Percentiles rank a stretch among this genome's conserved stretches.
phyloP scores from a whole-genome alignment of 2,888 invertebrate species.

The Ophraella communa region DNA sequence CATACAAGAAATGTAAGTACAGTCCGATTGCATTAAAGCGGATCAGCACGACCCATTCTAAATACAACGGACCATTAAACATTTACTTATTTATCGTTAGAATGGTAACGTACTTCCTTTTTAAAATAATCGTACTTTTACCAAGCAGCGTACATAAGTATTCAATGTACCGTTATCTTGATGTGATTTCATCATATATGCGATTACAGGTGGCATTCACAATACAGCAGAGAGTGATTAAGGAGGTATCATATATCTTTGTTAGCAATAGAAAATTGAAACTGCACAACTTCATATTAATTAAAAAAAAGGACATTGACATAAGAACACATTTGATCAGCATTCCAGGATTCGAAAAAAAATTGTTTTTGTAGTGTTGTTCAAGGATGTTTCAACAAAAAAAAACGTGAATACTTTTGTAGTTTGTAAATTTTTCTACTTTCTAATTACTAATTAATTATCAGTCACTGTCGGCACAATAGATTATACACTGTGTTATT shows the following conservation, averaged over 20 bases:
- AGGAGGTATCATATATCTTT: neutral
- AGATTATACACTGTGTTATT: no score
- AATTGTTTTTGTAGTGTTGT: no score
- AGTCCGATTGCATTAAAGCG: neutral
- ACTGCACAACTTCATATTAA: no score
- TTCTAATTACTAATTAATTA: no score
- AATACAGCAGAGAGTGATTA: neutral
- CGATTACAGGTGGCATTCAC: constrained; percentile 16
- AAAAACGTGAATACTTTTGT: no score
- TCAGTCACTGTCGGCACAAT: no score
- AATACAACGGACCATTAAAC: neutral
- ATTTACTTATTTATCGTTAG: neutral
- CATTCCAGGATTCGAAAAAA: no score
- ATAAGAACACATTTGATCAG: no score
- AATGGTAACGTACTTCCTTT: neutral
- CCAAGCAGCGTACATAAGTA: constrained; percentile 7
- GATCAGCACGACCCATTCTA: neutral
- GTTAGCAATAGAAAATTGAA: neutral
- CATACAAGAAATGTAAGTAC: neutral
- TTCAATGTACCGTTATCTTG: constrained; percentile 24
- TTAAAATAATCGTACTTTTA: neutral
- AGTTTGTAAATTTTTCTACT: no score
- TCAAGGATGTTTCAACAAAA: no score
- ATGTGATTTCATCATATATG: constrained; percentile 28
- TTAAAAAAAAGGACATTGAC: no score